Base-by-base conservation (phyloP, 2,888 invertebrate genomes). In the Aphidoletes aphidimyza region DNA sequence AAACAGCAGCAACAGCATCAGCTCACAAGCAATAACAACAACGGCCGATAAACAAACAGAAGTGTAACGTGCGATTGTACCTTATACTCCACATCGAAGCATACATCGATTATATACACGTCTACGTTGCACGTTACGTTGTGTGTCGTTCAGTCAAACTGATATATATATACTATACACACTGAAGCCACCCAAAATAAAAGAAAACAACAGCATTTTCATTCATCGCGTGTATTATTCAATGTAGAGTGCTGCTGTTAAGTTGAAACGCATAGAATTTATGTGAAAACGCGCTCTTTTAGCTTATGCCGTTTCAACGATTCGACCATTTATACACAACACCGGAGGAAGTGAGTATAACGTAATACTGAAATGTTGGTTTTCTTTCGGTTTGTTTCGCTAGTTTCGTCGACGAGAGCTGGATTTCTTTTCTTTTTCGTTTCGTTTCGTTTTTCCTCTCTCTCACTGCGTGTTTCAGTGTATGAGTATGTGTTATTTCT, bases 171-270 rank as follows among this genome's bases (percentile, higher is more conserved):
- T n/a, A n/a, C n/a, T n/a, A n/a, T n/a, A n/a, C n/a, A n/a, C n/a
- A n/a, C n/a, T n/a, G n/a, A n/a, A n/a, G n/a, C n/a, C n/a, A n/a
- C n/a, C n/a, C n/a, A n/a, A n/a, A n/a, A n/a, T n/a, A n/a, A n/a
- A n/a, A n/a, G n/a, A n/a, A n/a, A n/a, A n/a, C n/a, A n/a, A 54
- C 22, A 22, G 22, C n/a, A 54, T 54, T n/a, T 54, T 54, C 54
- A 54, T 54, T 54, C 54, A 54, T 54, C n/a, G 22, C 54, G 54
- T 54, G 54, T 54, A 22, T 54, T 54, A 54, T 54, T n/a, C 22
- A 47, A 54, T 54, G 22, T 54, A 14, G 2, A 17, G 47, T 2
- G 2, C 17, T 19, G 47, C 19, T 11, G 17, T n/a, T n/a, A 8
- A 6, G 54, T 22, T 3, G 22, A n/a, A 3, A 22, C n/a, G 6